Evolutionary conservation across 2,888 invertebrate genomes (phyloP).

Genomic region (Galeruca laticollis): DNA sequence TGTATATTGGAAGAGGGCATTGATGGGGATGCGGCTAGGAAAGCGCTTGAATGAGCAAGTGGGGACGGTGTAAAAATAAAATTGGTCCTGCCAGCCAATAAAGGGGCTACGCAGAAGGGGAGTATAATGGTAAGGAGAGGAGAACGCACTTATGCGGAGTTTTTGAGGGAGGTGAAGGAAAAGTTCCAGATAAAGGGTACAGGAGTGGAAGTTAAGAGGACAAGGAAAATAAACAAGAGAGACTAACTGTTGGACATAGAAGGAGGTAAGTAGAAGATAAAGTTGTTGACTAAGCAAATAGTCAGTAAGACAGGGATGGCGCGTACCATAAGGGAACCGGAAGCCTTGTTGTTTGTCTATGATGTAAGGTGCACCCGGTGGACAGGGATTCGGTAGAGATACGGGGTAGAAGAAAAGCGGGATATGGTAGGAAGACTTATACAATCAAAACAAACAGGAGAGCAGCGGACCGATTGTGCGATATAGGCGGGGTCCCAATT

Average conservation of each 20-base stretch:
- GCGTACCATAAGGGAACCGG: not conserved
- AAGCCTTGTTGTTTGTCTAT: not conserved
- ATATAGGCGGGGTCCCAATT: not conserved
- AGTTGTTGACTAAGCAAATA: not conserved
- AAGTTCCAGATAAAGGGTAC: conserved; percentile 11
- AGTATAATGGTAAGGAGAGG: conserved; percentile 20
- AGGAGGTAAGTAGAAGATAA: conserved; percentile 4
- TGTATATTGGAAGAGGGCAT: not conserved
- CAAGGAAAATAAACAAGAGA: conserved; percentile 21
- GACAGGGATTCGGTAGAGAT: conserved; percentile 15
- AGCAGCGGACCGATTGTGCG: not conserved
- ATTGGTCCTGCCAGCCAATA: not conserved
- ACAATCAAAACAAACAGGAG: not conserved
- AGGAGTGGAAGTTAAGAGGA: conserved; percentile 16
- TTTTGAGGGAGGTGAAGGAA: conserved; percentile 17
- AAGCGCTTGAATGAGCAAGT: not conserved
- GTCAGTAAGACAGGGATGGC: not conserved
- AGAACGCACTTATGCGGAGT: conserved; percentile 24
- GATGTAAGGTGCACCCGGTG: not conserved
- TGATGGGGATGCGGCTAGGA: not conserved
- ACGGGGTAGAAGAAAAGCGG: conserved; percentile 9
- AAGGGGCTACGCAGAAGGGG: not conserved
- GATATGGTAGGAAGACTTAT: not conserved
- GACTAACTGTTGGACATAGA: conserved; percentile 22
- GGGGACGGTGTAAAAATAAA: not conserved